Evolutionary conservation across 2,888 invertebrate genomes (phyloP).

Genomic region (Frankliniella intonsa): DNA sequence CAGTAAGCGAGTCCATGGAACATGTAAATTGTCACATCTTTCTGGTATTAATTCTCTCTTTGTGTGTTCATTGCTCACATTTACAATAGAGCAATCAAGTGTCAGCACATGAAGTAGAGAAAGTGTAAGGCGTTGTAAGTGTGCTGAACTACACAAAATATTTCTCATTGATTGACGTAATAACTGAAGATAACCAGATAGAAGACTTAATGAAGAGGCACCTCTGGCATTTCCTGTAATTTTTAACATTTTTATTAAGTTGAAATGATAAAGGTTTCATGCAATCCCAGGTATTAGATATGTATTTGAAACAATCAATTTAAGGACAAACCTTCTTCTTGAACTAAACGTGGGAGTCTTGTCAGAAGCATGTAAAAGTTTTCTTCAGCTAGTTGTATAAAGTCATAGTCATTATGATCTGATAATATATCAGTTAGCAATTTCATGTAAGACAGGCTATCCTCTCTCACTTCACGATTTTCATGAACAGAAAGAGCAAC

Average conservation of each 20-base stretch:
- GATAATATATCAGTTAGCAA: not conserved
- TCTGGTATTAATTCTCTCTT: not conserved
- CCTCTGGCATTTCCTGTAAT: not conserved
- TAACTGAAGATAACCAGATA: not conserved
- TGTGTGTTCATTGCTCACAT: not conserved
- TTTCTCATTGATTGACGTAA: not conserved
- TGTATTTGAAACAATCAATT: not conserved
- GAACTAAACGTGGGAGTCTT: constrained; percentile 8
- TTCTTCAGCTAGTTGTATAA: not conserved
- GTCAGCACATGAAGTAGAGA: constrained; percentile 1
- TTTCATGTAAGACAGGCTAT: not conserved
- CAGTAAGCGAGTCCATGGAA: not conserved
- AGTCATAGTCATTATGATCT: not conserved
- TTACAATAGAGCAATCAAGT: not conserved
- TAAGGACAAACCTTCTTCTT: not conserved
- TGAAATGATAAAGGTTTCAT: not conserved
- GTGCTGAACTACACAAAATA: not conserved
- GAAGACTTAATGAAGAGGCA: not conserved
- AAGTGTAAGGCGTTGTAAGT: not conserved
- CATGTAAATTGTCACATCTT: not conserved
- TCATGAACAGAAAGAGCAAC: not conserved
- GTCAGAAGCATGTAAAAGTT: constrained; percentile 13
- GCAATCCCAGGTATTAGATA: not conserved
- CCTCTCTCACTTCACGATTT: not conserved
- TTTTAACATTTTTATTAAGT: not conserved